Evolutionary conservation across 2,797 vertebrate genomes (phyloP), one percentile per base, ranked within the genome.

Genomic region (Sebastes wilsoni): DNA sequence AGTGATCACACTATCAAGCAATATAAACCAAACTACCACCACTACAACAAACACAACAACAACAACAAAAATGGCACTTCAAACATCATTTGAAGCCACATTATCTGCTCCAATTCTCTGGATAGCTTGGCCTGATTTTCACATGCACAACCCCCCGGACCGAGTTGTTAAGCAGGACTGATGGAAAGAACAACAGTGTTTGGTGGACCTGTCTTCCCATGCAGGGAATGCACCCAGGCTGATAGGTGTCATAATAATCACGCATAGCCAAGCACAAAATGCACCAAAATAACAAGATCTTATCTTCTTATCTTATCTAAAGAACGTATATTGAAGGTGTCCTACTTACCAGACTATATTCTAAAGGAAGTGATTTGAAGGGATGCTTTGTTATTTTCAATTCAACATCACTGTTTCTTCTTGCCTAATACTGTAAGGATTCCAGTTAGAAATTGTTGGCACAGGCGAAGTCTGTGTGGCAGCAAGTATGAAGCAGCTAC

Each of bases 61-160:
- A 64, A 58, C 14, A 72, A 75, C 60, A 67, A 22, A 75, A 80
- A 65, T 6, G 6, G 14, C 32, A 67, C 49, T 59, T 68, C 13
- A 78, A 79, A 74, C 64, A 77, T 60, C 7, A 65, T 32, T 54
- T 79, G 61, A 79, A 68, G 30, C 66, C 52, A 81, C 59, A 83
- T 81, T 56, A 81, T 75, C 69, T 84, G 72, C 84, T 87, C 83
- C 52, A 84, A 27, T 87, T 89, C 79, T 82, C 55, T 62, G 13
- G 60, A 73, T 78, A 80, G 56, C 75, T 55, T 66, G 34, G 27
- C 60, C 61, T 72, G 77, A 64, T 66, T 80, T 79, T 80, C 62
- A 70, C 30, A 66, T 55, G 62, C 66, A 66, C 61, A 68, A 10
- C 65, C 32, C 59, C 62, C 49, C 59, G 12, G n/a, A 76, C 38